Evolutionary conservation across 2,113 vertebrate species (phyloP).

Genomic region (Crotalus tigris): DNA sequence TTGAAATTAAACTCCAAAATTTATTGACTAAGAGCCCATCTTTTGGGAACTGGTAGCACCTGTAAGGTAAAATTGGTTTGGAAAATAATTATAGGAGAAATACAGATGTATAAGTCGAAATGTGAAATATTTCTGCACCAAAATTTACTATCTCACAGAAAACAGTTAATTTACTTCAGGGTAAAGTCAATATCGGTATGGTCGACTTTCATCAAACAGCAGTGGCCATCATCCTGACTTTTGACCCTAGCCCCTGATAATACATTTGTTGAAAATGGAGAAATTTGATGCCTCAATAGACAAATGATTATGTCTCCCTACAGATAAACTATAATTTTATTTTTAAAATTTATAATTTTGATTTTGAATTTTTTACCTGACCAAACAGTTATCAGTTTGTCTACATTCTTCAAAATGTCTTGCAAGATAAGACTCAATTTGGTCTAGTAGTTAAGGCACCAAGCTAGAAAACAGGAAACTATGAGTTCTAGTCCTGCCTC

Average conservation of each 20-base stretch:
- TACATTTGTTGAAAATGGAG: background rate
- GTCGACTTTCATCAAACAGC: background rate
- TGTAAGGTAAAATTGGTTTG: background rate
- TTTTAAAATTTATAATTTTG: slow-evolving; percentile 3
- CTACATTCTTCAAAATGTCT: background rate
- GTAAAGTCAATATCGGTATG: background rate
- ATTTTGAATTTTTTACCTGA: background rate
- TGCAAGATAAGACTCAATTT: background rate
- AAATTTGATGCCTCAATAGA: background rate
- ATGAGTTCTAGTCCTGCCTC: background rate
- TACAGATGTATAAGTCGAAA: background rate
- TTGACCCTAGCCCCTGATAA: background rate
- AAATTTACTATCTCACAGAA: background rate
- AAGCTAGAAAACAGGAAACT: background rate
- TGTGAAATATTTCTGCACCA: background rate
- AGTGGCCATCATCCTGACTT: background rate
- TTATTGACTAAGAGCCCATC: background rate
- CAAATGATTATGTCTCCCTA: background rate
- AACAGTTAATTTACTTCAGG: background rate
- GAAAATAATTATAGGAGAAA: background rate
- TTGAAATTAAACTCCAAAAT: background rate
- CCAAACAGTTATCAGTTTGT: background rate
- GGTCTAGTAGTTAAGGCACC: background rate
- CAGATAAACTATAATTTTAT: background rate
- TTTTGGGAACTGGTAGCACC: background rate